Base-by-base conservation (phyloP, 2,113 vertebrate genomes). In the Platysteira castanea region DNA sequence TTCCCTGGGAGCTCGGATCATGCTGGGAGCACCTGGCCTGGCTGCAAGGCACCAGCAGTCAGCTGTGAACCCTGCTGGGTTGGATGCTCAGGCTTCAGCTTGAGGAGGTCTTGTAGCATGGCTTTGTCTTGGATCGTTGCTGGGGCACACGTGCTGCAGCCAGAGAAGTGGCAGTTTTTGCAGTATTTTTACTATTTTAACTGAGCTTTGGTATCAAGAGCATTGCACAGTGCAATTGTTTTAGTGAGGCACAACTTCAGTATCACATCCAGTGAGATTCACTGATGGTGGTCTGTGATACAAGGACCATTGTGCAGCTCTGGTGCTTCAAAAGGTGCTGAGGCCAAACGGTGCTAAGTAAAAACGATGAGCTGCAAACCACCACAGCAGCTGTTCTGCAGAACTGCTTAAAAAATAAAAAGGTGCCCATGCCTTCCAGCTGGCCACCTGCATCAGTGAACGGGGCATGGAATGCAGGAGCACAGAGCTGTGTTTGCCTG, bases 1-100 rank as follows among this genome's bases (percentile, higher is more conserved):
- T 84, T 46, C 39, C 10, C 13, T 0, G 5, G 59, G 42, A 83
- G 49, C 56, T 73, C 33, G 41, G 16, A 16, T 16, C 0, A 0
- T 1, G 2, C 47, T 37, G 54, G 70, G 65, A 16, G 6, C 24
- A 30, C 14, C 30, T 17, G 31, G 60, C 24, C 74, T 65, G 68
- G 53, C 81, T 84, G 63, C 30, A 30, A 37, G 81, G n/a, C 73
- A 12, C 41, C 41, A 41, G 41, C 41, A 41, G 41, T 41, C 41
- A 90, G 67, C 49, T 67, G 35, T 59, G 76, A 37, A 23, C 57
- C 16, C 41, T 76, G 44, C 57, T 86, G 84, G 33, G 49, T 8
- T 68, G 73, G 71, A 60, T 89, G 57, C 17, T 86, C 31, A 47
- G 56, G 6, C 49, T 71, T 59, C 49, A 80, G 57, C 61, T 42